A percentile compares a stretch with the other conserved stretches of the same genome.
Conservation (phyloP, 2,888 invertebrate genomes). For the Melikaiella ostensackeni region DNA sequence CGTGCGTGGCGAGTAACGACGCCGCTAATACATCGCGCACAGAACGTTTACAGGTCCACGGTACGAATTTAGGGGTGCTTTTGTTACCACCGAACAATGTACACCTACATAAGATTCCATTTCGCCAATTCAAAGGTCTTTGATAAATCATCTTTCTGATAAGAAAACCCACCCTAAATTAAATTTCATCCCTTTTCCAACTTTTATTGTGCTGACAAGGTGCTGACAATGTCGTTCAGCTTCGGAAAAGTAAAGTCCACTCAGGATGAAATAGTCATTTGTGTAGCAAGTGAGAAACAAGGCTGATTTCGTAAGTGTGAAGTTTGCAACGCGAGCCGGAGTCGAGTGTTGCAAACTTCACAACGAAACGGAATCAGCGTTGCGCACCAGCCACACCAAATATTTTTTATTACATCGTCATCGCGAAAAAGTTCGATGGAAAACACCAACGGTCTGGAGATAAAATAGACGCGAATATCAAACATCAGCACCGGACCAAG, state of each 20-base stretch:
- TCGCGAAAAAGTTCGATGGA: no score
- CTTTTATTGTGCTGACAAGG: neutral
- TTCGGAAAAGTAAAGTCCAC: neutral
- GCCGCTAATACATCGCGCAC: conserved; percentile 77
- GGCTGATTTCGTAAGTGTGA: no score
- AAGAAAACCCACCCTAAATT: neutral
- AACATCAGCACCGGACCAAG: no score
- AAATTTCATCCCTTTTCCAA: neutral
- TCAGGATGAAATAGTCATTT: neutral
- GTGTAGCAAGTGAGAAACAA: no score
- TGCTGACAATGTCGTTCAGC: neutral
- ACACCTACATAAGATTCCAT: neutral
- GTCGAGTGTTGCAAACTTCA: no score
- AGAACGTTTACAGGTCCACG: conserved; percentile 78
- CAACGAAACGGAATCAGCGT: no score
- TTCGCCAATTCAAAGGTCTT: conserved; percentile 17
- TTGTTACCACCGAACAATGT: conserved; percentile 40
- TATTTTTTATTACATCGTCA: no score
- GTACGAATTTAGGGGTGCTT: conserved; percentile 66
- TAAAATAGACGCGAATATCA: no score
- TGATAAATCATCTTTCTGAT: neutral
- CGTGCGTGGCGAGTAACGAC: conserved; percentile 78
- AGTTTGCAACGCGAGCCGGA: no score
- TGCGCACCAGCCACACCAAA: no score
- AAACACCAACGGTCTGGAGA: no score